Evolutionary conservation across 2,888 invertebrate genomes (phyloP).

Genomic region (Drosophila barbarae): DNA sequence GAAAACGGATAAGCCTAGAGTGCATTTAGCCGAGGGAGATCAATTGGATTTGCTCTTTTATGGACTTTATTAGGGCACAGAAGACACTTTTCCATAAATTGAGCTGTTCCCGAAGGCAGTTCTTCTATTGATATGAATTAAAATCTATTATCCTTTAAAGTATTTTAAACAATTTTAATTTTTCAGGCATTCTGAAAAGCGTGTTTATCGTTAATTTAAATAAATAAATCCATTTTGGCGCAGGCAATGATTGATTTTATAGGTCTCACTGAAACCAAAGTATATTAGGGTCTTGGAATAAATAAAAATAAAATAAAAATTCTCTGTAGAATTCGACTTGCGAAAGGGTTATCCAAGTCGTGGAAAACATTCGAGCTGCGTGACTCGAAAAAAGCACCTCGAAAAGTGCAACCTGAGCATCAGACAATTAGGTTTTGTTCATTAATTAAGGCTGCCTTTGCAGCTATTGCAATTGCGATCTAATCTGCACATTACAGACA

Average conservation of each 20-base stretch:
- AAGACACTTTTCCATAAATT: conserved; percentile 42
- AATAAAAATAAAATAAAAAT: background rate
- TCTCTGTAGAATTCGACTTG: background rate
- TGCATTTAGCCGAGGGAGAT: conserved; percentile 37
- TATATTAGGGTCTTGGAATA: background rate
- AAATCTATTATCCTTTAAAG: background rate
- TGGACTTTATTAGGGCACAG: conserved; percentile 23
- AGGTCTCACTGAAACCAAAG: background rate
- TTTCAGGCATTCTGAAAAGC: too few species aligned
- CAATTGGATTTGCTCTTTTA: conserved; percentile 57
- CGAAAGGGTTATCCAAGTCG: conserved; percentile 28
- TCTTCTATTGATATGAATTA: conserved; percentile 10
- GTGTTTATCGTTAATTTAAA: too few species aligned
- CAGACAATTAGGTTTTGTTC: conserved; percentile 54
- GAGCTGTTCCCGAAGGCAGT: conserved; percentile 38
- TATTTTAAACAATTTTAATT: background rate
- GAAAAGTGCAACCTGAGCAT: conserved; percentile 52
- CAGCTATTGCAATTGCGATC: conserved; percentile 26
- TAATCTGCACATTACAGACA: conserved; percentile 34
- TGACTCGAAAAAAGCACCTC: conserved; percentile 49
- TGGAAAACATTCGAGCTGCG: conserved; percentile 43
- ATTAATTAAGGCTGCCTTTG: conserved; percentile 32
- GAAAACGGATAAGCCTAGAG: conserved; percentile 26
- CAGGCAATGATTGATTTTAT: background rate
- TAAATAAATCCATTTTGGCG: background rate